Conservation (phyloP, 2,113 vertebrate genomes). For the Tychaedon coryphoeus region DNA sequence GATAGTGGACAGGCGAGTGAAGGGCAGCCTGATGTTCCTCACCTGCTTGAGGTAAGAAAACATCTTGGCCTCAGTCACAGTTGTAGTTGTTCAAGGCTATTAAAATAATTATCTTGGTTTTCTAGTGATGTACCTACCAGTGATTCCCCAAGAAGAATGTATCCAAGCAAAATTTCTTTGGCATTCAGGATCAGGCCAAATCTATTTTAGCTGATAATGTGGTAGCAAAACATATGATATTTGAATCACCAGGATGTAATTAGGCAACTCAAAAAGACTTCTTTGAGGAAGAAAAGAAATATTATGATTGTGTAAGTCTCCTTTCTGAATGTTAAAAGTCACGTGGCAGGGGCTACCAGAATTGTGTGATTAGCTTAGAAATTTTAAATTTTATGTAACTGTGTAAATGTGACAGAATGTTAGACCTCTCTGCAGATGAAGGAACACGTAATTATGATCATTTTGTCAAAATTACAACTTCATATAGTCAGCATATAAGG, state of each 20-base stretch:
- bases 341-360: background rate
- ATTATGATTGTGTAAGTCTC: background rate
- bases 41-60: background rate
- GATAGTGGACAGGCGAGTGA: background rate
- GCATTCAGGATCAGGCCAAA: background rate
- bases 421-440: background rate
- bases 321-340: background rate
- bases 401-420: background rate
- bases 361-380: background rate
- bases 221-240: background rate
- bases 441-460: background rate
- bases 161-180: background rate
- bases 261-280: background rate
- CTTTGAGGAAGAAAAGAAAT: background rate
- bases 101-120: background rate
- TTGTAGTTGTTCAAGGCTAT: background rate
- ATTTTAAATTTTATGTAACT: background rate
- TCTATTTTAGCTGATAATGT: background rate
- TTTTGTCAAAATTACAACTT: background rate
- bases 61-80: background rate
- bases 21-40: background rate
- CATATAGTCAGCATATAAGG: background rate
- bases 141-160: background rate
- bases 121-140: background rate
- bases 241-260: background rate